Percentiles rank a stretch among this genome's conserved stretches.
These are phyloP conservation scores for Camelus dromedarius DNA, from an alignment of 2,113 vertebrate genomes.

Conservation along the genomic window DNA sequence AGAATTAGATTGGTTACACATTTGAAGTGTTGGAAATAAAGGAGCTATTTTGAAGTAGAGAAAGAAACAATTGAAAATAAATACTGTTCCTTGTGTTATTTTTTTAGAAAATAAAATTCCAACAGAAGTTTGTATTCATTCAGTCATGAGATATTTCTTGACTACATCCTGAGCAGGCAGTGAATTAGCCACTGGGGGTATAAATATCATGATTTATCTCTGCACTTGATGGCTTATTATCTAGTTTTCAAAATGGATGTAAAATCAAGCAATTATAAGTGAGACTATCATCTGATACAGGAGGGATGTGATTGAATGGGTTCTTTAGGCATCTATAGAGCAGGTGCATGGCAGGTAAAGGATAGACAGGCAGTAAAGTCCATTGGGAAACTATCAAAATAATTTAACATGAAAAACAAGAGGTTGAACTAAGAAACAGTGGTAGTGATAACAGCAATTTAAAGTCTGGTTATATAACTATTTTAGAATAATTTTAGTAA, in stretches of 20 bases:
- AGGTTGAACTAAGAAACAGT: not conserved
- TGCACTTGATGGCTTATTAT: not conserved
- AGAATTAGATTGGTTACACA: not conserved
- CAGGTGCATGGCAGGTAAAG: not conserved
- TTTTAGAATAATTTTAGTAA: not conserved
- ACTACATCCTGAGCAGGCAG: too few relatives aligned
- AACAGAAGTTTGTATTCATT: not conserved
- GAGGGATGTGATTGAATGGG: not conserved
- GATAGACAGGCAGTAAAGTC: not conserved
- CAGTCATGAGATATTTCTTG: not conserved
- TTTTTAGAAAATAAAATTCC: not conserved
- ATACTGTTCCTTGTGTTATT: not conserved
- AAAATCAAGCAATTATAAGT: not conserved
- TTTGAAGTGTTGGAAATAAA: not conserved
- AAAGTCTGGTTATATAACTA: not conserved
- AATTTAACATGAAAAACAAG: not conserved
- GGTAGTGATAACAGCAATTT: not conserved
- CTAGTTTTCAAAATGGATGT: not conserved
- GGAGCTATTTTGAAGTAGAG: not conserved
- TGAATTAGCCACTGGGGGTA: not conserved
- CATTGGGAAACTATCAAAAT: not conserved
- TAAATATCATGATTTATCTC: not conserved
- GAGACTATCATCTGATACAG: not conserved
- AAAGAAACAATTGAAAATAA: not conserved
- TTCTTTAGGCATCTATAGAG: not conserved